Evolutionary conservation across 2,888 invertebrate species (phyloP).

Genomic region (Aphelenchoides bicaudatus): DNA sequence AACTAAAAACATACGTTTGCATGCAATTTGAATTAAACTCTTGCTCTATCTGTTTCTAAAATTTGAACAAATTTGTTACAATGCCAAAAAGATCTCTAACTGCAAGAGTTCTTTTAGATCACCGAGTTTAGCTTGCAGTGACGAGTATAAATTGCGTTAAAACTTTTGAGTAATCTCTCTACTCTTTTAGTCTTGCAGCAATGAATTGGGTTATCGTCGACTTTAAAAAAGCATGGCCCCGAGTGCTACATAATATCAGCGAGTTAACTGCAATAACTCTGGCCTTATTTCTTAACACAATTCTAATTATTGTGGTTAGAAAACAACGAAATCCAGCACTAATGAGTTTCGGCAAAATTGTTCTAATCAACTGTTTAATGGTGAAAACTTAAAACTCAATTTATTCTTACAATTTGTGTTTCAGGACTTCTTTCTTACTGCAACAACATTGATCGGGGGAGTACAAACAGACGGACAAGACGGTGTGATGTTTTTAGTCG

Average conservation of each 20-base stretch:
- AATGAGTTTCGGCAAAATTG: neutral
- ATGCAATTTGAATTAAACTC: too few species aligned
- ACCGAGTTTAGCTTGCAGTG: too few species aligned
- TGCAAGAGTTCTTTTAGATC: too few species aligned
- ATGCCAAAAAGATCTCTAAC: too few species aligned
- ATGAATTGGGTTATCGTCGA: neutral
- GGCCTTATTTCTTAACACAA: neutral
- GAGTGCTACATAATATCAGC: neutral
- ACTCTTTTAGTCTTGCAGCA: too few species aligned
- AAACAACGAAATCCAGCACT: neutral
- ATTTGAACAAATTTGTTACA: too few species aligned
- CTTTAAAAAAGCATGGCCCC: neutral
- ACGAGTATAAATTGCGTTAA: too few species aligned
- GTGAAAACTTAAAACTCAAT: neutral
- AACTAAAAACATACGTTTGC: too few species aligned
- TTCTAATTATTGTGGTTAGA: neutral
- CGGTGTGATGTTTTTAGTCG: neutral
- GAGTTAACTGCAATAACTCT: neutral
- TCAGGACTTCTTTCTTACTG: neutral
- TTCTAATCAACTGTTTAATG: neutral
- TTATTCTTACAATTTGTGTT: neutral
- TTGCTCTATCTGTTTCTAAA: too few species aligned
- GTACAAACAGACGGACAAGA: constrained; percentile 1
- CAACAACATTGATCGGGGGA: neutral
- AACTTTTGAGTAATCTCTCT: too few species aligned